Evolutionary conservation across 2,888 invertebrate species (phyloP), one percentile per base, ranked within the genome.

Genomic region (Scaeva pyrastri): DNA sequence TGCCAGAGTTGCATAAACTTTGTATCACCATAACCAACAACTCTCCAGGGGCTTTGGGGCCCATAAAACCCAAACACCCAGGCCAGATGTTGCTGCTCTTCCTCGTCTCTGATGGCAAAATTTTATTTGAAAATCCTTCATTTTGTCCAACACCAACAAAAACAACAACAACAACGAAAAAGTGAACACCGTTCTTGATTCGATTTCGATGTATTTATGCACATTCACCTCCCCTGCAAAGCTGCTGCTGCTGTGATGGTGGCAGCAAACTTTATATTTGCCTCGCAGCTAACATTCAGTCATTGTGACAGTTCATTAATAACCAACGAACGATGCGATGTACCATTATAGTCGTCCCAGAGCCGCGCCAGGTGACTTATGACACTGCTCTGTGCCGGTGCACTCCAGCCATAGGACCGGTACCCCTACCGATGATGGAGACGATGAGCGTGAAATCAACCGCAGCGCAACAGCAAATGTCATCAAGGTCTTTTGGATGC

Each of bases 291-390:
- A 85, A 81, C 81, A 85, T 85, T 85, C 85, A 81, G 85, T 85
- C 85, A 77, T 72, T 43, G 62, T 85, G 85, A 81, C 85, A 85
- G 85, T 85, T 85, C 85, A 85, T 85, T 85, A 85, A 85, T 85
- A 85, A 85, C 76, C 23, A 68, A 19, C 72, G 70, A 60, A 31
- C 31, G 31, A 31, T 31, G 31, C 8, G 8, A 5, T 62, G 58
- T 39, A 48, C 19, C 26, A 10, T 50, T n/a, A 10, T 23, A 16
- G 14, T 4, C 45, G 52, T 50, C n/a, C 39, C 66, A 58, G 16
- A 72, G 43, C 85, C 45, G 80, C 79, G 75, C 68, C 68, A 43
- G 76, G 81, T 81, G 81, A 85, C 81, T 81, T 85, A 85, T 85
- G 85, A 80, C 85, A 85, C 80, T 76, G 80, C 72, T 62, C 73